Evolutionary conservation across 2,113 vertebrate species (phyloP).

Genomic region (Balaenoptera acutorostrata): DNA sequence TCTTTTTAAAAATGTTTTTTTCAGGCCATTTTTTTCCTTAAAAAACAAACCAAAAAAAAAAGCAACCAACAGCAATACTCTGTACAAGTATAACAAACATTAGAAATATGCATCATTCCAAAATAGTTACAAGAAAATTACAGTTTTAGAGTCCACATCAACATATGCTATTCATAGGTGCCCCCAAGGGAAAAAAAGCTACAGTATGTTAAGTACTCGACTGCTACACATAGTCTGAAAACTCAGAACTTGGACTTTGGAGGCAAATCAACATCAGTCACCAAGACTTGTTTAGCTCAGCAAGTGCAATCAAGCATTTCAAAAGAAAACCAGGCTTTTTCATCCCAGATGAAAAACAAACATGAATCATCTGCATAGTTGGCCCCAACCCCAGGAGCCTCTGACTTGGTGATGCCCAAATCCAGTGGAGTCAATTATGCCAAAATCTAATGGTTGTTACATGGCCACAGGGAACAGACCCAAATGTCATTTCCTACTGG

Average conservation of each 20-base stretch:
- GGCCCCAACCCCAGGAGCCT: not conserved
- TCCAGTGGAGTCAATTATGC: not conserved
- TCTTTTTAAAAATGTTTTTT: constrained; percentile 73
- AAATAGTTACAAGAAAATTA: constrained; percentile 78
- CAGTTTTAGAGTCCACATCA: constrained; percentile 75
- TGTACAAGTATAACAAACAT: constrained; percentile 84
- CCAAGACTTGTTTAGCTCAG: constrained; percentile 40
- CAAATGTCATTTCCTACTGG: not conserved
- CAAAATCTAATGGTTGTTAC: not conserved
- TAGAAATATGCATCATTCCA: constrained; percentile 81
- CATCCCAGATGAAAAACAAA: not conserved
- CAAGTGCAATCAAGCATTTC: constrained; percentile 24
- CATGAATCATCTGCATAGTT: not conserved
- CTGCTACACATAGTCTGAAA: constrained; percentile 59
- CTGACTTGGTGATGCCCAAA: not conserved
- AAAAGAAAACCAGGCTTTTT: not conserved
- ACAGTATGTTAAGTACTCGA: constrained; percentile 51
- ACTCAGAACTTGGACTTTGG: constrained; percentile 19
- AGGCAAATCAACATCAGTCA: constrained; percentile 17
- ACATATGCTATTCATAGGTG: constrained; percentile 73
- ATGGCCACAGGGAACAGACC: not conserved
- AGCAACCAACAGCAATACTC: constrained; percentile 77
- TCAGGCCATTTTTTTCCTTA: constrained; percentile 77
- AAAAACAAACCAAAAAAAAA: constrained; percentile 55
- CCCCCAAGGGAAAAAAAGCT: constrained; percentile 38